Percentiles rank a stretch among this genome's conserved stretches.
Conservation (phyloP, 2,888 invertebrate species). For the Aleiodes leptofemur region DNA sequence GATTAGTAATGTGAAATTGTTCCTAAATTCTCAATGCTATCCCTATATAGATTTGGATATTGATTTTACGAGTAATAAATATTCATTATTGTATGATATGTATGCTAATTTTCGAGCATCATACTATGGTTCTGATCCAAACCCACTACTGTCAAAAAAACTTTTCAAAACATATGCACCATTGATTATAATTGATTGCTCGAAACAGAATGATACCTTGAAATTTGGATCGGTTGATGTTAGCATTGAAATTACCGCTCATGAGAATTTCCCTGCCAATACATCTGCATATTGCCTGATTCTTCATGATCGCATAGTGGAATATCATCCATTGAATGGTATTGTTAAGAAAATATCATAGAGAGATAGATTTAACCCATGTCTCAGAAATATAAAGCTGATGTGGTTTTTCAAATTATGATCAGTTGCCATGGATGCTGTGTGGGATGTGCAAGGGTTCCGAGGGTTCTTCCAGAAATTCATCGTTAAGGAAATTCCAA, state of each 20-base stretch:
- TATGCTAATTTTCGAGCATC: slow-evolving; percentile 9
- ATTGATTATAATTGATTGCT: slow-evolving; percentile 11
- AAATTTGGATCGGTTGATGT: not conserved
- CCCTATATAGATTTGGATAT: slow-evolving; percentile 8
- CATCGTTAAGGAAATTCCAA: too few species aligned
- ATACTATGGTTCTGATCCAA: not conserved
- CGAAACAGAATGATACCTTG: slow-evolving; percentile 3
- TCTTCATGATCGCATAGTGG: not conserved
- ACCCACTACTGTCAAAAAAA: not conserved
- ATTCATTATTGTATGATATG: slow-evolving; percentile 18
- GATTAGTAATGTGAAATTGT: slow-evolving; percentile 1
- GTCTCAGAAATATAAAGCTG: not conserved
- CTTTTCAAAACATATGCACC: not conserved
- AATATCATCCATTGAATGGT: not conserved
- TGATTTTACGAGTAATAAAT: not conserved
- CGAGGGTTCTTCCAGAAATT: too few species aligned
- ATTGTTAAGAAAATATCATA: not conserved
- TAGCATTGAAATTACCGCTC: not conserved
- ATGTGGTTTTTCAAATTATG: too few species aligned
- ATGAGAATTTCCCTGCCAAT: not conserved
- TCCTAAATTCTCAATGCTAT: slow-evolving; percentile 14
- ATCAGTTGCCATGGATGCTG: too few species aligned
- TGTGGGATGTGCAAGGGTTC: too few species aligned
- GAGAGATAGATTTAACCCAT: too few species aligned
- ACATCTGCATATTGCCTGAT: slow-evolving; percentile 3